These are phyloP conservation scores for Hipposideros armiger DNA, from an alignment of 2,113 vertebrate species.

Conservation along the genomic window DNA sequence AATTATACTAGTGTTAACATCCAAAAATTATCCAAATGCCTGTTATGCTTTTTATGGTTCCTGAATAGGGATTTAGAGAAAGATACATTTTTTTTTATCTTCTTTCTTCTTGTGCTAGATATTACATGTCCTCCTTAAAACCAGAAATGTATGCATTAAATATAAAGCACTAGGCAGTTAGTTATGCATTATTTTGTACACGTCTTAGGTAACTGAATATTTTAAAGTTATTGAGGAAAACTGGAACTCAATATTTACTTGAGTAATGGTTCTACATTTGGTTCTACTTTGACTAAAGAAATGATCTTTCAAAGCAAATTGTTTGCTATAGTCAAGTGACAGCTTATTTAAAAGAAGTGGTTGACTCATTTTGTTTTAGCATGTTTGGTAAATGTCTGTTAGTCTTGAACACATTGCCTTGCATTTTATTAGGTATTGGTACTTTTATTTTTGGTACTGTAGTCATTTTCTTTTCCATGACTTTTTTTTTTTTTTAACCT, in stretches of 20 bases:
- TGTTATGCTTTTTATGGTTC: neutral
- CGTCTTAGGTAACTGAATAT: constrained; percentile 8
- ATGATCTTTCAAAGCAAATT: constrained; percentile 27
- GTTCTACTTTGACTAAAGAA: constrained; percentile 25
- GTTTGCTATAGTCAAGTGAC: neutral
- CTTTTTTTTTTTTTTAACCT: neutral
- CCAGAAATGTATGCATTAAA: neutral
- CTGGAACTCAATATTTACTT: neutral
- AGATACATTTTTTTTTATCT: neutral
- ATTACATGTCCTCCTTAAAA: constrained; percentile 48
- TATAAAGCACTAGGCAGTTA: neutral
- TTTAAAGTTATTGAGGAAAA: neutral
- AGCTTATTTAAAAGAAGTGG: constrained; percentile 58
- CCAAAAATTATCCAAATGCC: neutral
- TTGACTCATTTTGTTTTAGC: constrained; percentile 59
- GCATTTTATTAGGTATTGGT: constrained; percentile 52
- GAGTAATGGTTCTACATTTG: constrained; percentile 21
- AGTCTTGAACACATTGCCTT: constrained; percentile 17
- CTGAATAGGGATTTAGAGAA: neutral
- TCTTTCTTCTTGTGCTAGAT: constrained; percentile 23
- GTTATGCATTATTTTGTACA: neutral
- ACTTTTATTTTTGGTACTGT: constrained; percentile 64
- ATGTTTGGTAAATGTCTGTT: constrained; percentile 55
- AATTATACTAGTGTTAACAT: neutral
- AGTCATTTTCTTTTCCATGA: constrained; percentile 60